A percentile compares a stretch with the other conserved stretches of the same genome.
phyloP scores from a whole-genome alignment of 2,888 invertebrate species.

The Heteromyza rotundicornis region DNA sequence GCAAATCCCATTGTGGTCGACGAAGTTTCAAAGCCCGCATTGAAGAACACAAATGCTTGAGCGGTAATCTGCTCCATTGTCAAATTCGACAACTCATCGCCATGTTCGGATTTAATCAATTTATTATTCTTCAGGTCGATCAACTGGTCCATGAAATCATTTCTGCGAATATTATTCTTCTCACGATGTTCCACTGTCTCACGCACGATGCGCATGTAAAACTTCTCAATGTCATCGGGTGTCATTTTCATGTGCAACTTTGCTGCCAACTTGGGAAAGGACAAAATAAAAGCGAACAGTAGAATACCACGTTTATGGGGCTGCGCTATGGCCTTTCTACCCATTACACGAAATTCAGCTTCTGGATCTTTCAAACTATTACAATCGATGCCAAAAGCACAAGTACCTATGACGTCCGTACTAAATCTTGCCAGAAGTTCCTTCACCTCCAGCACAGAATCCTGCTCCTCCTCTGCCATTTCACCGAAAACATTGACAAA shows the following conservation, averaged over 20 bases:
- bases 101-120: too few species aligned
- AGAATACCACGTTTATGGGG: constrained; percentile 24
- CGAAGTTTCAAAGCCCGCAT: too few species aligned
- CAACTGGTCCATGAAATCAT: constrained; percentile 68
- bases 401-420: constrained; percentile 64
- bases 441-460: constrained; percentile 57
- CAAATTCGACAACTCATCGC: too few species aligned
- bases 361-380: constrained; percentile 61
- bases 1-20: too few species aligned
- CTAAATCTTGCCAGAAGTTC: constrained; percentile 63
- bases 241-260: constrained; percentile 30
- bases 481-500: constrained; percentile 35
- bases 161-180: constrained; percentile 57
- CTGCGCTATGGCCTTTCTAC: constrained; percentile 30
- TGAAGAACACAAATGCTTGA: too few species aligned
- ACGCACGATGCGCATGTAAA: constrained; percentile 52
- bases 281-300: constrained; percentile 25
- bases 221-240: constrained; percentile 44
- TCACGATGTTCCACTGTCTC: constrained; percentile 27
- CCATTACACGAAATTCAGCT: constrained; percentile 48
- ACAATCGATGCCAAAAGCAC: constrained; percentile 64
- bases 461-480: constrained; percentile 25
- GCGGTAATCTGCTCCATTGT: constrained; percentile 61
- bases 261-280: constrained; percentile 30
- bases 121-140: constrained; percentile 64